Evolutionary conservation across 2,888 invertebrate species (phyloP), one percentile per base, ranked within the genome.

Genomic region (Aquatica leii): DNA sequence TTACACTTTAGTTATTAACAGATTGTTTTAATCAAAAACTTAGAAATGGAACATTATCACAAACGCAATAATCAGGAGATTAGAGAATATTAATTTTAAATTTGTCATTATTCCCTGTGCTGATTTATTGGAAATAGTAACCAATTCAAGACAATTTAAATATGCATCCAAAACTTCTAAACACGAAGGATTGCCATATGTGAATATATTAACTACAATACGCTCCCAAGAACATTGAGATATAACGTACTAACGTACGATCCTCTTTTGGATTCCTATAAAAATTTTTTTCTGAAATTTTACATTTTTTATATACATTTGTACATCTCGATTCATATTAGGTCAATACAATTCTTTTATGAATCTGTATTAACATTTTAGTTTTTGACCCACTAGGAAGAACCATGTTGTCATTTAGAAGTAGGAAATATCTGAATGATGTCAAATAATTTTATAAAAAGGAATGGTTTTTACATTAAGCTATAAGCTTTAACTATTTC

Each of bases 1-100:
- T 46, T 24, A 68, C 68, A 58, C 68, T 65, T 65, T 66, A 68
- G 4, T 59, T 53, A 1, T 58, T 51, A 17, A 52, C 52, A 59
- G 65, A 66, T 15, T 57, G 17, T 51, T 55, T 50, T 37, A 55
- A 54, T 9, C n/a, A 14, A 11, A 21, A n/a, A 51, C 63, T 59
- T 43, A 17, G 17, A 64, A 63, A 63, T 35, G 57, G 59, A 21
- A 64, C 40, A 56, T 65, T 66, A 40, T 65, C 66, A 46, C 41
- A n/a, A 15, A 62, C 35, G 12, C 64, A 2, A 37, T 6, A 41
- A 40, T 37, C 43, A 11, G 24, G 49, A 15, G 8, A 18, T 40
- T 50, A 21, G 43, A 21, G 58, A 51, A 43, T 20, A 35, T 21
- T 17, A 17, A 4, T 20, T 15, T 34, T 21, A 52, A 52, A 15